Evolutionary conservation across 2,113 vertebrate species (phyloP), one percentile per base, ranked within the genome.

Genomic region (Loxodonta africana): DNA sequence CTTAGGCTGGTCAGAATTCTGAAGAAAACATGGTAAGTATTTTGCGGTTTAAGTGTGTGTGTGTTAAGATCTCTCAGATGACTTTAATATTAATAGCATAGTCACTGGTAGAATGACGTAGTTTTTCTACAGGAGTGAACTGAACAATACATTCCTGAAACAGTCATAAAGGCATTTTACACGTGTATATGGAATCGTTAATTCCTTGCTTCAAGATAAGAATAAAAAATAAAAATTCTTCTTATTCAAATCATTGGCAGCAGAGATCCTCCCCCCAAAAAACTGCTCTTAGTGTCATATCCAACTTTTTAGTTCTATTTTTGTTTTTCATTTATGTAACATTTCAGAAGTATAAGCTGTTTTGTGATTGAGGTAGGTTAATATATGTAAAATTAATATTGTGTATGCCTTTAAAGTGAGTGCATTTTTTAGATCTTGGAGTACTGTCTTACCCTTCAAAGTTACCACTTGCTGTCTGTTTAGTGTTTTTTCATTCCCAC

Each of bases 121-220:
- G 14, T 67, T 51, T 78, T 87, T 97, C 92, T 71, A 65, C 77
- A 96, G 90, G 77, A 92, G 87, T 88, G 33, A 93, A 71, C 96
- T 88, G 96, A 95, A 57, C 90, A 84, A 33, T 95, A 84, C 62
- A 53, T 95, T 85, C 81, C 69, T 93, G 73, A 96, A 92, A 60
- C 83, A 77, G 15, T 81, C 57, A 20, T 62, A 33, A 78, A 89
- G 73, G 14, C 46, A 67, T 73, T 67, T n/a, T 80, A 11, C 15
- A 57, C 33, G 2, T 44, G 6, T 63, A 1, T 76, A 3, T 91
- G 41, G 65, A 63, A 73, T 95, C 88, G 41, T 73, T 90, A 87
- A 63, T 95, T 46, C 41, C 95, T 91, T 84, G 41, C 44, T 91
- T 97, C 76, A 84, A 94, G 86, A n/a, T 85, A 20, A 74, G 37